Percentiles rank a stretch among this genome's conserved stretches.
phyloP scores from a whole-genome alignment of 1,140 invertebrate species.

The Potamilus streckersoni region DNA sequence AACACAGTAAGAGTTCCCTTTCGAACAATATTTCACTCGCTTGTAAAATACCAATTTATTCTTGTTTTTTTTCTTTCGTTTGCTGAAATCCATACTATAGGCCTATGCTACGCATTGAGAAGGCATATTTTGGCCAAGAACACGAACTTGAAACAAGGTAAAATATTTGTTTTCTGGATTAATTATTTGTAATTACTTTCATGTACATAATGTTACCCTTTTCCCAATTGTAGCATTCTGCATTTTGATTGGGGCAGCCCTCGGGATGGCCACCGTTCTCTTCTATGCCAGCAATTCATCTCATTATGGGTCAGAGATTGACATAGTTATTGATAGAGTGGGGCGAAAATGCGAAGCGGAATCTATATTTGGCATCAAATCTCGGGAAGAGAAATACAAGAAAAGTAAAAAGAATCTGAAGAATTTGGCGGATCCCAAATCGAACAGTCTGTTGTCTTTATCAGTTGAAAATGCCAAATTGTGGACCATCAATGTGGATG shows the following conservation, averaged over 20 bases:
- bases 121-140: too few species aligned
- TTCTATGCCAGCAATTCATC: conserved; percentile 24
- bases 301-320: conserved; percentile 15
- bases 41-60: too few species aligned
- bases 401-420: background rate
- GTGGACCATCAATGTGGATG: conserved; percentile 21
- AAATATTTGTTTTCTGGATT: too few species aligned
- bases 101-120: too few species aligned
- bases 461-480: background rate
- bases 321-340: background rate
- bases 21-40: too few species aligned
- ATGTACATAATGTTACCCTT: too few species aligned
- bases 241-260: conserved; percentile 25
- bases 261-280: conserved; percentile 29
- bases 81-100: too few species aligned
- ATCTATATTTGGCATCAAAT: conserved; percentile 8
- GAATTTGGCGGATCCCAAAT: background rate
- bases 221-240: conserved; percentile 20
- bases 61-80: too few species aligned
- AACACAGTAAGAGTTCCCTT: too few species aligned
- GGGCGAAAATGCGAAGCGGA: too few species aligned
- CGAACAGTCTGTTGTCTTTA: background rate
- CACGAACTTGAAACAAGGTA: too few species aligned
- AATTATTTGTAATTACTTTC: too few species aligned
- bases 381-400: conserved; percentile 4